Evolutionary conservation across 1,140 invertebrate species (phyloP), one percentile per base, ranked within the genome.

Genomic region (Mercenaria mercenaria): DNA sequence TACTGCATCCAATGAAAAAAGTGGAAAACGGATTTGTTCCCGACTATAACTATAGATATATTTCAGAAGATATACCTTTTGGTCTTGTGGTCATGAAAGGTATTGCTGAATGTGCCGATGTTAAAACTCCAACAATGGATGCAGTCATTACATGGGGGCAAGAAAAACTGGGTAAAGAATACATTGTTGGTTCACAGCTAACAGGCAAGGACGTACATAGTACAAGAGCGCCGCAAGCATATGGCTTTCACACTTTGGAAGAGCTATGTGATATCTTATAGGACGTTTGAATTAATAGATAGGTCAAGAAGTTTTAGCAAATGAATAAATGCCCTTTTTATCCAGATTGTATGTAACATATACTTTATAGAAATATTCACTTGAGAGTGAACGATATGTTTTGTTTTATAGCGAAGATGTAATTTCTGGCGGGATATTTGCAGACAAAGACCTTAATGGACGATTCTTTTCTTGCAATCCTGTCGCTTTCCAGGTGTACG

Each of bases 1-100:
- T 95, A 0, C 11, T 88, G 2, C 93, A 94, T 69, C 94, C 93
- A 23, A 93, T 93, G 91, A 92, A 90, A 34, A 74, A 83, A 15
- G 64, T 61, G 0, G 91, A 91, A 0, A 91, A 89, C 15, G 91
- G 91, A 18, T 93, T 92, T 84, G 84, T 92, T 1, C 93, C 94
- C 0, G 91, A 95, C 61, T 95, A 93, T 80, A 91, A 29, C 50
- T 93, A 93, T 67, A 81, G 93, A 18, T 94, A 94, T 67, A 87
- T 89, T 8, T 59, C 91, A 0, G 94, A 95, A 74, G 94, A 95
- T 74, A 37, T 95, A 11, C 93, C 93, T 3, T 93, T 91, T 67
- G 94, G 94, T 32, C 69, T 94, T 15, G 93, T 93, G 3, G 93
- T 94, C 4, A 84, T 93, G 39, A 92, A 92, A 80, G 93, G 93